phyloP scores from a whole-genome alignment of 2,113 vertebrate species.

The Halcyon malimbica region DNA sequence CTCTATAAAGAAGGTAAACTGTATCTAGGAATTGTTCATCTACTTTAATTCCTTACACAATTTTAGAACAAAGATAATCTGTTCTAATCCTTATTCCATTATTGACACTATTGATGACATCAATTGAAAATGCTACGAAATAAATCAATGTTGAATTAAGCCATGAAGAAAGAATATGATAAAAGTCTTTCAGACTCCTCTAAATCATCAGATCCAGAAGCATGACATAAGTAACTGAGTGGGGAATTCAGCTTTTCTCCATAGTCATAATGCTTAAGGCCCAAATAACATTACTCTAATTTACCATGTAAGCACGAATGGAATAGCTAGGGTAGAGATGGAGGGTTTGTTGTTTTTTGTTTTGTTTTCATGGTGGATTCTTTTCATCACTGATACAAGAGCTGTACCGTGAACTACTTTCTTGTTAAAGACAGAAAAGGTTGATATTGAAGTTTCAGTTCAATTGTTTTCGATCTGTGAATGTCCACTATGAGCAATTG shows the following conservation, averaged over 20 bases:
- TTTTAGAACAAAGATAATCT: conserved; percentile 69
- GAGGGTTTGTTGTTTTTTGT: conserved; percentile 12
- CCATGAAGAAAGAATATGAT: conserved; percentile 66
- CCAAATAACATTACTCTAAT: conserved; percentile 58
- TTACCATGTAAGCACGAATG: conserved; percentile 40
- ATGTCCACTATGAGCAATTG: conserved; percentile 81
- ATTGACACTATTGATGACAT: conserved; percentile 70
- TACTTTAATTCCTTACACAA: conserved; percentile 48
- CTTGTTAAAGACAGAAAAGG: conserved; percentile 80
- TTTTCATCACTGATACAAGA: neutral
- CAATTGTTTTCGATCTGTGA: conserved; percentile 83
- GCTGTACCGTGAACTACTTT: conserved; percentile 49
- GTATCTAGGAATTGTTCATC: neutral
- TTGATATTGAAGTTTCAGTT: conserved; percentile 80
- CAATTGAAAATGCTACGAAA: conserved; percentile 64
- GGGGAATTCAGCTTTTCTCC: conserved; percentile 54
- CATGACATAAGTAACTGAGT: conserved; percentile 25
- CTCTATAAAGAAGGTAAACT: neutral
- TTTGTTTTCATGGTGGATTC: conserved; percentile 28
- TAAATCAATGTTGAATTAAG: conserved; percentile 75
- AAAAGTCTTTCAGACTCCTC: conserved; percentile 57
- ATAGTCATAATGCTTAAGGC: conserved; percentile 38
- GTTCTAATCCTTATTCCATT: conserved; percentile 71
- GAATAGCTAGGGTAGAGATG: neutral
- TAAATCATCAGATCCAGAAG: conserved; percentile 65